phyloP scores from a whole-genome alignment of 2,888 invertebrate genomes.

The Liodrosophila aerea region DNA sequence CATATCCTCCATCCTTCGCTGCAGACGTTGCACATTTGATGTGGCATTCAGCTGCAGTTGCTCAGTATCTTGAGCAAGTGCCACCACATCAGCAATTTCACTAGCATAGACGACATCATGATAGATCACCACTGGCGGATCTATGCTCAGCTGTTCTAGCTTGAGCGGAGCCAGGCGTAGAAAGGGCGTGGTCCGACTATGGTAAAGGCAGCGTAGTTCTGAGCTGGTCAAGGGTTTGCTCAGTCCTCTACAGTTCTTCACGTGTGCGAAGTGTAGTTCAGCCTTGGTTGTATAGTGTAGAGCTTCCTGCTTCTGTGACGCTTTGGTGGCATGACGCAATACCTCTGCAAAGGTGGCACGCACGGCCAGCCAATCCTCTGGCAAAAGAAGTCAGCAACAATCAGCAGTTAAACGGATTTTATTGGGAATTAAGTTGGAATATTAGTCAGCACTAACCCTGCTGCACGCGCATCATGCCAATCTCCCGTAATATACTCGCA shows the following conservation, averaged over 20 bases:
- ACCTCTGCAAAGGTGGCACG: background rate
- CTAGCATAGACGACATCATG: constrained; percentile 28
- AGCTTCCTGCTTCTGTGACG: background rate
- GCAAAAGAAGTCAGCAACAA: background rate
- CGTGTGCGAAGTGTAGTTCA: constrained; percentile 1
- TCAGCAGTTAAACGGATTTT: too few species aligned
- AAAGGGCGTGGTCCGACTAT: constrained; percentile 11
- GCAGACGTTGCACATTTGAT: background rate
- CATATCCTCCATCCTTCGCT: constrained; percentile 31
- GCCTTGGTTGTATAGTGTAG: too few species aligned
- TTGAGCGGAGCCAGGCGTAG: constrained; percentile 43
- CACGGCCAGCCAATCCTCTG: constrained; percentile 17
- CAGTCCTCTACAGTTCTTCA: constrained; percentile 27
- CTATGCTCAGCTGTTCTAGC: constrained; percentile 37
- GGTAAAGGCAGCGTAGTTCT: constrained; percentile 27
- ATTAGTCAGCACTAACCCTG: constrained; percentile 13
- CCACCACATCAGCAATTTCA: constrained; percentile 26
- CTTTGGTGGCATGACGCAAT: background rate
- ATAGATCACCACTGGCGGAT: constrained; percentile 37
- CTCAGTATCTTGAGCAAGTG: background rate
- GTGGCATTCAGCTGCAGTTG: background rate
- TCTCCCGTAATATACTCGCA: constrained; percentile 17
- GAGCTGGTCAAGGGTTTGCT: background rate
- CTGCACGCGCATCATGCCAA: background rate
- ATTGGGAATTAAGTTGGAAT: too few species aligned